Conservation (phyloP, 2,797 vertebrate species). For the Bryconaethiops microstoma region DNA sequence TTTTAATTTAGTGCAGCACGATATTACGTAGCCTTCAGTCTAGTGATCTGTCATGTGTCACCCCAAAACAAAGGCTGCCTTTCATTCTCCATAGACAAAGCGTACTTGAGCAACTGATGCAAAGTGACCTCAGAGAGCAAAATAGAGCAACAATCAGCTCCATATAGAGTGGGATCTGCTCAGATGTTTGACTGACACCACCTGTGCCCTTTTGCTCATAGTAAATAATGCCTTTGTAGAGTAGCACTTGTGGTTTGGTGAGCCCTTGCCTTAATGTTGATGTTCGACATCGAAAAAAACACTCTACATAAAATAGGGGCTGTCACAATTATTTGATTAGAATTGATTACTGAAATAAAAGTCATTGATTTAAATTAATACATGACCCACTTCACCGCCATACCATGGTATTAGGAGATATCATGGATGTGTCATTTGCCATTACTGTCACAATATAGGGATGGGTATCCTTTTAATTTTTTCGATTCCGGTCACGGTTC, state of each 20-base stretch:
- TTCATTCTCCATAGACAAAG: neutral
- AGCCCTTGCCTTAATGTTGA: neutral
- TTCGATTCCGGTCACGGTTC: too few relatives aligned
- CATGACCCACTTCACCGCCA: too few relatives aligned
- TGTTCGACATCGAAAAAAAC: neutral
- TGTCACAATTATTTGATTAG: too few relatives aligned
- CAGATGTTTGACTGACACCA: neutral
- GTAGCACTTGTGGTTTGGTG: neutral
- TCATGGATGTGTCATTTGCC: too few relatives aligned
- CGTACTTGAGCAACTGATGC: neutral
- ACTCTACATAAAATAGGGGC: too few relatives aligned
- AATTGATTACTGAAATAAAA: too few relatives aligned
- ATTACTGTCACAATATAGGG: too few relatives aligned
- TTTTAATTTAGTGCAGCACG: neutral
- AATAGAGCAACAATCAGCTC: neutral
- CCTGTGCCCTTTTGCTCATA: neutral
- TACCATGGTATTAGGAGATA: too few relatives aligned
- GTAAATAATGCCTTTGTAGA: neutral
- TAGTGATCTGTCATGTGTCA: neutral
- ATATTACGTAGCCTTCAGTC: neutral
- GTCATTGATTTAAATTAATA: too few relatives aligned
- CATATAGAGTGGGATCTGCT: neutral
- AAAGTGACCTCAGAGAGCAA: neutral
- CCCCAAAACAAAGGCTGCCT: constrained; percentile 1
- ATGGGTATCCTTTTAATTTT: too few relatives aligned